Conservation (phyloP, 2,888 invertebrate genomes). For the Nematopogon swammerdamellus region DNA sequence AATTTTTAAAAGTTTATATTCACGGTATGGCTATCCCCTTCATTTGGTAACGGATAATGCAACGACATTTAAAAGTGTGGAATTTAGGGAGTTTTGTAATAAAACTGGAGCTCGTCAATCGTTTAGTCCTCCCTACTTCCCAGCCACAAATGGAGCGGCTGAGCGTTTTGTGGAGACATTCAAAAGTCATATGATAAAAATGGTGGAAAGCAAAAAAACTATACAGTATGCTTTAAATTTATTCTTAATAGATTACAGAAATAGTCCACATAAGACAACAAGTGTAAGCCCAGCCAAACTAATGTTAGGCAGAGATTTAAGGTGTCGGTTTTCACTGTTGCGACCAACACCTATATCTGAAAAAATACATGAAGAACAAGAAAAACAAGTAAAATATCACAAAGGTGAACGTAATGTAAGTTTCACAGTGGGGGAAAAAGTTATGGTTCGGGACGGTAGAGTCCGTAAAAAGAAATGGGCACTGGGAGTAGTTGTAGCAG, state of each 20-base stretch:
- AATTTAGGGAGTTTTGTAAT: background rate
- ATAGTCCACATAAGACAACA: background rate
- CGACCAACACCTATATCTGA: slow-evolving; percentile 1
- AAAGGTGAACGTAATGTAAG: background rate
- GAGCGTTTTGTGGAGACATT: background rate
- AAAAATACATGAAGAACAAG: slow-evolving; percentile 1
- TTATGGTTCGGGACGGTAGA: background rate
- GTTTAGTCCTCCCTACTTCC: background rate
- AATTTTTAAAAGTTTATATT: slow-evolving; percentile 1
- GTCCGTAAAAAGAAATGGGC: background rate
- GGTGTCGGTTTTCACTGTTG: slow-evolving; percentile 2
- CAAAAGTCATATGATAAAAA: background rate
- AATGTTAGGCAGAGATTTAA: slow-evolving; percentile 2
- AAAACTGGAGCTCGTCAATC: background rate
- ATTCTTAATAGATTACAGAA: background rate
- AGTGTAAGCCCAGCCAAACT: background rate
- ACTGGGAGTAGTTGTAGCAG: background rate
- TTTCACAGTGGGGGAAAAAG: background rate
- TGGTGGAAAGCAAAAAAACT: background rate
- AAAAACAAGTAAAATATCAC: background rate
- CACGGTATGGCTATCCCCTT: background rate
- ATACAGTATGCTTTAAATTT: background rate
- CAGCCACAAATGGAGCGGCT: background rate
- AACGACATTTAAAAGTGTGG: background rate
- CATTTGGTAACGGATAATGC: background rate